Conservation (phyloP, 2,888 invertebrate genomes). For the Iphiclides podalirius region DNA sequence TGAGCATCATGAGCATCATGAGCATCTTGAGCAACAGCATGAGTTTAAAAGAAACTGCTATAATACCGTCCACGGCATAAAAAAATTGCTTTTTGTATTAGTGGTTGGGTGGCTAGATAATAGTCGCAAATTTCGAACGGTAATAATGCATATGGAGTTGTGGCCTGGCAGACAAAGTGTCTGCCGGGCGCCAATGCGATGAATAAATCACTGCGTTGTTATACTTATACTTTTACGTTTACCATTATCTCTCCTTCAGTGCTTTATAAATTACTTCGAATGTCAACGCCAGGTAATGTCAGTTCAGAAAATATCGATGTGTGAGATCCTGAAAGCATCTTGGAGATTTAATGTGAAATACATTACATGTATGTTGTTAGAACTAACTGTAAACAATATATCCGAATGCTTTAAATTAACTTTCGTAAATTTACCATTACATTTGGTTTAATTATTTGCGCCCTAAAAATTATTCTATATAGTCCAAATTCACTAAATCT, state of each 20-base stretch:
- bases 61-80: no score
- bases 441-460: no score
- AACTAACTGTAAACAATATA: no score
- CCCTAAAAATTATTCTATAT: no score
- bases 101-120: conserved; percentile 23
- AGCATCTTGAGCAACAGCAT: no score
- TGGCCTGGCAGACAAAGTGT: conserved; percentile 33
- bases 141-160: background rate
- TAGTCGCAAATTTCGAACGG: background rate
- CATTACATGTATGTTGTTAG: no score
- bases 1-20: no score
- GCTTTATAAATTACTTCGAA: conserved; percentile 39
- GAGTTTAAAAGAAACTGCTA: no score
- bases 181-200: conserved; percentile 20
- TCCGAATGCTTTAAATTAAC: no score
- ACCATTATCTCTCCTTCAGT: conserved; percentile 8
- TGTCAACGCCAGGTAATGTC: conserved; percentile 47
- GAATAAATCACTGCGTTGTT: conserved; percentile 11
- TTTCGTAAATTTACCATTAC: no score
- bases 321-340: background rate
- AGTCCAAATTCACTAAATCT: no score
- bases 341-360: conserved; percentile 30
- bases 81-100: conserved; percentile 29
- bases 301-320: background rate
- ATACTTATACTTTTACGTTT: conserved; percentile 2